Percentiles rank a stretch among this genome's conserved stretches.
phyloP scores from a whole-genome alignment of 2,113 vertebrate genomes.

The Lasiurus cinereus region DNA sequence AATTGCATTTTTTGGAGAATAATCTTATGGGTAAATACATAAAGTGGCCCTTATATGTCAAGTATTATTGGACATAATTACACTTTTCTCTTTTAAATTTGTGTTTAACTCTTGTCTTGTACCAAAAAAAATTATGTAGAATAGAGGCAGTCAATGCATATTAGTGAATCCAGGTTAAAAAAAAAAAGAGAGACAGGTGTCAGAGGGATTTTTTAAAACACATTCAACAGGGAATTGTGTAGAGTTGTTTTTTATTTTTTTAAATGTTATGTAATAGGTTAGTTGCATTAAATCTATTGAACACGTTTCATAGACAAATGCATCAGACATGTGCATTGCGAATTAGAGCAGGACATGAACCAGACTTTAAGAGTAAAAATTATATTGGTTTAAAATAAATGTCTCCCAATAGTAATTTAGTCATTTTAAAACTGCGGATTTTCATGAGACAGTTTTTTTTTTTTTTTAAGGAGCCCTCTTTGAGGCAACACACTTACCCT shows the following conservation, averaged over 20 bases:
- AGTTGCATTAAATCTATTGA: constrained; percentile 41
- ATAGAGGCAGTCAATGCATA: background rate
- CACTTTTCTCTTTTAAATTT: background rate
- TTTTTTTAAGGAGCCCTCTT: background rate
- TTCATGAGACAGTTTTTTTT: background rate
- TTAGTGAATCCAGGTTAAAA: background rate
- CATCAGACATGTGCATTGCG: background rate
- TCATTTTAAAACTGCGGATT: constrained; percentile 40
- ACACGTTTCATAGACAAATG: constrained; percentile 12
- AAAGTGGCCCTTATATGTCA: background rate
- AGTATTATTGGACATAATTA: background rate
- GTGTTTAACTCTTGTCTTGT: background rate
- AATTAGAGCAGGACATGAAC: constrained; percentile 8
- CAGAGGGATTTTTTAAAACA: background rate
- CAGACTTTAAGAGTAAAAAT: background rate
- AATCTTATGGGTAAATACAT: background rate
- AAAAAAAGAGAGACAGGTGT: background rate
- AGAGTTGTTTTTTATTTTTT: background rate
- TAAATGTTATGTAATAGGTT: background rate
- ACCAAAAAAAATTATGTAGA: background rate
- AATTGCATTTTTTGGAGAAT: background rate
- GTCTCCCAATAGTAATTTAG: background rate
- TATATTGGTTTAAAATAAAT: constrained; percentile 51
- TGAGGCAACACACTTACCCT: constrained; percentile 14
- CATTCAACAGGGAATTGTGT: background rate